Evolutionary conservation across 2,113 vertebrate genomes (phyloP).

Genomic region (Percina caprodes): DNA sequence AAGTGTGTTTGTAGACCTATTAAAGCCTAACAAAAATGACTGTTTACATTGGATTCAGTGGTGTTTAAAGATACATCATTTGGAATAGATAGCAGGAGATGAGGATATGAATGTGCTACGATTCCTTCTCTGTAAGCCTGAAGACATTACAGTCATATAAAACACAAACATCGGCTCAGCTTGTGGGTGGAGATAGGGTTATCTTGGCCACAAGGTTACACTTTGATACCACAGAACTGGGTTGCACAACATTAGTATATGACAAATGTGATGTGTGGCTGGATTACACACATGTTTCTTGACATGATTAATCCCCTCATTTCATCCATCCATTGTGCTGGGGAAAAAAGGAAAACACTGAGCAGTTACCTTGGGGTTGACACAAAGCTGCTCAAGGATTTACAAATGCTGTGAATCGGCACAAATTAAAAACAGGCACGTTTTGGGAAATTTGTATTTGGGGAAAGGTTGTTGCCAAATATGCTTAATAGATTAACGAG

Average conservation of each 20-base stretch:
- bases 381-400: not conserved
- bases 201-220: conserved; percentile 31
- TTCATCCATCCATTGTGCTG: not conserved
- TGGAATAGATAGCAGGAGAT: conserved; percentile 5
- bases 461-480: not conserved
- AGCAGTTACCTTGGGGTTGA: not conserved
- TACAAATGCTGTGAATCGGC: not conserved
- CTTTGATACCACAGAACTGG: conserved; percentile 41
- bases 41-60: not conserved
- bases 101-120: not conserved
- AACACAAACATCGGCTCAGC: conserved; percentile 10
- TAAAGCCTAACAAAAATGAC: conserved; percentile 7
- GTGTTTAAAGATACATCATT: not conserved
- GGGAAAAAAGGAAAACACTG: not conserved
- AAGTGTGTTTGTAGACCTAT: not conserved
- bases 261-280: conserved; percentile 27
- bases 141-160: conserved; percentile 1
- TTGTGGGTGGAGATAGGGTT: conserved; percentile 30
- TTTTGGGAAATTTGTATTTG: not conserved
- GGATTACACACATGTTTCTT: conserved; percentile 17
- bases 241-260: conserved; percentile 40
- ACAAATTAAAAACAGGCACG: not conserved
- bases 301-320: not conserved
- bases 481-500: not conserved
- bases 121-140: not conserved